A percentile compares a stretch with the other conserved stretches of the same genome.
Conservation (phyloP, 1,140 invertebrate species). For the Holotrichia oblita region DNA sequence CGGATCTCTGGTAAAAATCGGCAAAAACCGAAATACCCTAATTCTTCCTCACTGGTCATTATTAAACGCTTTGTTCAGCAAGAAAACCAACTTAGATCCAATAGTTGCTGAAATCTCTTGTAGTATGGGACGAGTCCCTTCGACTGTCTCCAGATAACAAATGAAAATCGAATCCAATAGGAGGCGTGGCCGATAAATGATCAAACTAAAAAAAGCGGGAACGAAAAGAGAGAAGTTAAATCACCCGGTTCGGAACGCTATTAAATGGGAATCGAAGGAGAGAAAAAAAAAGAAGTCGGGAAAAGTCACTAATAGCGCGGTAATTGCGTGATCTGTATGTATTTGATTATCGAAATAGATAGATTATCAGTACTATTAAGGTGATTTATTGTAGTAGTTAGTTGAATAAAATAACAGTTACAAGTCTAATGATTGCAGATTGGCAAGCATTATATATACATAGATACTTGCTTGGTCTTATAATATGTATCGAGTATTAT, state of each 20-base stretch:
- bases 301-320: conserved; percentile 17
- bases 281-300: conserved; percentile 17
- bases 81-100: conserved; percentile 54
- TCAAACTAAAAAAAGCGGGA: conserved; percentile 46
- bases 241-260: conserved; percentile 21
- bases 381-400: conserved; percentile 2
- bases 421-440: not conserved
- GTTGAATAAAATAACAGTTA: no score
- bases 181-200: conserved; percentile 47
- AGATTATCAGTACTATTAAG: conserved; percentile 21
- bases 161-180: conserved; percentile 47
- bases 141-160: conserved; percentile 51
- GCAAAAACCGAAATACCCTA: conserved; percentile 50
- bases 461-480: not conserved
- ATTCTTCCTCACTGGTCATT: conserved; percentile 55
- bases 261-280: no score
- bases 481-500: no score
- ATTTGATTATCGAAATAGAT: conserved; percentile 31
- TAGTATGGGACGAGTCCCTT: conserved; percentile 50
- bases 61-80: conserved; percentile 59
- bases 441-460: not conserved
- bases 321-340: conserved; percentile 32
- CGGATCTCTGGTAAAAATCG: conserved; percentile 39
- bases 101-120: conserved; percentile 57
- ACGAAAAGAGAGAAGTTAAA: conserved; percentile 34